Percentiles rank a stretch among this genome's conserved stretches.
These are phyloP conservation scores for Chelmon rostratus DNA, from an alignment of 2,797 vertebrate genomes.

Conservation along the genomic window DNA sequence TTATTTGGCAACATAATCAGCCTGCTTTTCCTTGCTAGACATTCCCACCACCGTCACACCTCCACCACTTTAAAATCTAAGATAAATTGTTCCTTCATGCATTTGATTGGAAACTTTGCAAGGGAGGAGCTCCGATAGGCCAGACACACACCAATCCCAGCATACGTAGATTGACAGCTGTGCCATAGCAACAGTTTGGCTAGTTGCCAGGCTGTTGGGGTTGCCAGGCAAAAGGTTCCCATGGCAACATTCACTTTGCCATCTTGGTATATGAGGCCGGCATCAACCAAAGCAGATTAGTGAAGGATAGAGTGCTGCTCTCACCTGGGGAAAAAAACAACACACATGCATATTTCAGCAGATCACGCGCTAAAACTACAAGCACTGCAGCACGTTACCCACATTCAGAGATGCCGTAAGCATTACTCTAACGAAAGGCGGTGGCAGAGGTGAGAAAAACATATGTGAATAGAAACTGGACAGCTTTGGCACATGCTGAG, in stretches of 20 bases:
- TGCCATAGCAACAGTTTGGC: constrained; percentile 89
- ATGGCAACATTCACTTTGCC: constrained; percentile 86
- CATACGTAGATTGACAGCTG: constrained; percentile 80
- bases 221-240: constrained; percentile 88
- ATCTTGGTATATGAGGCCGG: constrained; percentile 79
- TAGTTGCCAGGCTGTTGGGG: constrained; percentile 85
- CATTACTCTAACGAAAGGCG: constrained; percentile 11
- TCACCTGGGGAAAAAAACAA: constrained; percentile 63
- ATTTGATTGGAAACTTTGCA: constrained; percentile 72
- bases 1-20: constrained; percentile 14
- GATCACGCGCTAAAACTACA: constrained; percentile 33
- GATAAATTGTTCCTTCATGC: constrained; percentile 39
- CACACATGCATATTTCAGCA: constrained; percentile 63
- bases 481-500: constrained; percentile 24
- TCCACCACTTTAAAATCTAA: constrained; percentile 11
- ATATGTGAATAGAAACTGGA: constrained; percentile 13
- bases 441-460: constrained; percentile 10
- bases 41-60: not conserved
- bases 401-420: constrained; percentile 29
- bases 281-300: constrained; percentile 75
- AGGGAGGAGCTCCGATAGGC: constrained; percentile 61
- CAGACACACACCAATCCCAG: constrained; percentile 75
- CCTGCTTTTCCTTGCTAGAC: not conserved
- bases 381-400: constrained; percentile 28
- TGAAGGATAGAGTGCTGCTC: constrained; percentile 66